These are phyloP conservation scores for Rhynchotus rufescens DNA, from an alignment of 2,797 vertebrate species.

Conservation along the genomic window DNA sequence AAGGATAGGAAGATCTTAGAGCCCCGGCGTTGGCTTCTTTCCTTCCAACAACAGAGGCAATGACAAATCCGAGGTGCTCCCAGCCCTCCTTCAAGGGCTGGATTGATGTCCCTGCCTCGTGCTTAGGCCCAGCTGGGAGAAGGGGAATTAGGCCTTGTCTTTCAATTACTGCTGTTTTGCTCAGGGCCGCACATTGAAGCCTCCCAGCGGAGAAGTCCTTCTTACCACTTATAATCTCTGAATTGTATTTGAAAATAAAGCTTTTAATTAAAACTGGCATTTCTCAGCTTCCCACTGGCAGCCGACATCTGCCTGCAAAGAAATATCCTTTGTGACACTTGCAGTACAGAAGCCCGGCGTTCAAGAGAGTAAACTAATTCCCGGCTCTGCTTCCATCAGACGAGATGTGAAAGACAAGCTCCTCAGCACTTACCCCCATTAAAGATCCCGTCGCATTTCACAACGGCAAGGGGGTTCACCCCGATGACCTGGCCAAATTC, in stretches of 20 bases:
- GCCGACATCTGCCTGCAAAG: slow-evolving; percentile 61
- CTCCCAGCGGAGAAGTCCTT: slow-evolving; percentile 65
- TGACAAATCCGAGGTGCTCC: slow-evolving; percentile 25
- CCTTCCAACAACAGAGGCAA: slow-evolving; percentile 12
- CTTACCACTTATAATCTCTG: slow-evolving; percentile 48
- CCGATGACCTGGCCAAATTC: slow-evolving; percentile 18
- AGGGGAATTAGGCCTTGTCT: slow-evolving; percentile 70
- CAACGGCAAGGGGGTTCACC: slow-evolving; percentile 33
- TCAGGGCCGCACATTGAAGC: slow-evolving; percentile 50
- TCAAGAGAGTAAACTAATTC: slow-evolving; percentile 34
- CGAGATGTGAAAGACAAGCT: slow-evolving; percentile 2
- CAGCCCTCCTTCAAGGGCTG: slow-evolving; percentile 58
- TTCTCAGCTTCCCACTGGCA: slow-evolving; percentile 73
- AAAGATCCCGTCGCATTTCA: background rate
- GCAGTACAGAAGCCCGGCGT: background rate
- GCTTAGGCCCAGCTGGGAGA: slow-evolving; percentile 62
- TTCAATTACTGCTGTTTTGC: slow-evolving; percentile 72
- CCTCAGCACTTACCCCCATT: background rate
- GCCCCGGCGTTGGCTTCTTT: slow-evolving; percentile 28
- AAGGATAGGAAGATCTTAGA: slow-evolving; percentile 19
- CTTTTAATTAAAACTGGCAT: slow-evolving; percentile 75
- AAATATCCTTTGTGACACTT: slow-evolving; percentile 44
- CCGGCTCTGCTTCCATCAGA: slow-evolving; percentile 10
- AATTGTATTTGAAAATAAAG: slow-evolving; percentile 73
- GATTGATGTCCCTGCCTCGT: slow-evolving; percentile 62